Conservation (phyloP, 1,140 invertebrate genomes). For the Bombus cullumanus region DNA sequence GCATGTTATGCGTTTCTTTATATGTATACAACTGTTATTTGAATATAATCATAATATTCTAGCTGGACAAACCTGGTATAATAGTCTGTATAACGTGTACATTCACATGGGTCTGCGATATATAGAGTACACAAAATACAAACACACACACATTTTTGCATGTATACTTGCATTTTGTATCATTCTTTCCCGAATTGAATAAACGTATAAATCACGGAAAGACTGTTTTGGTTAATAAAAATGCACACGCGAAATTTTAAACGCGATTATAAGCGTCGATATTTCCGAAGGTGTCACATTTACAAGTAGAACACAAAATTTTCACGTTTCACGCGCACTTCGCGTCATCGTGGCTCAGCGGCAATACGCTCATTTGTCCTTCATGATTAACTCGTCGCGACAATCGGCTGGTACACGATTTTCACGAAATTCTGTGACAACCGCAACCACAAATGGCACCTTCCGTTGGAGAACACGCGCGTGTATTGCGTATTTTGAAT, state of each 20-base stretch:
- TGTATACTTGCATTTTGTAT: no score
- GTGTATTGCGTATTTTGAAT: conserved; percentile 1
- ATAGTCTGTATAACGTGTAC: background rate
- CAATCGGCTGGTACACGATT: conserved; percentile 29
- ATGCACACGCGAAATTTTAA: conserved; percentile 27
- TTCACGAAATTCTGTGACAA: conserved; percentile 18
- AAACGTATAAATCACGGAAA: background rate
- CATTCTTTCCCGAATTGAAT: no score
- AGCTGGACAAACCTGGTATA: no score
- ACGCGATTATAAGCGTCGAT: background rate
- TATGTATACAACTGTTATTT: no score
- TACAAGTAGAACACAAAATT: background rate
- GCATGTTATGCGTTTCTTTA: no score
- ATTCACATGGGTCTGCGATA: background rate
- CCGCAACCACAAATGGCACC: conserved; percentile 11
- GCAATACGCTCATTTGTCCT: conserved; percentile 38
- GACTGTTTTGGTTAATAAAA: background rate
- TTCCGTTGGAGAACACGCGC: background rate
- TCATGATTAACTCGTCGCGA: conserved; percentile 28
- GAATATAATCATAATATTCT: background rate
- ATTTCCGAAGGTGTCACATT: conserved; percentile 16
- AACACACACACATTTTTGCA: no score
- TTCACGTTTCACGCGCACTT: conserved; percentile 6
- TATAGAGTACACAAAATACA: background rate
- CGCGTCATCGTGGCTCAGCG: background rate